Base-by-base conservation (phyloP, 2,888 invertebrate species). In the Scaeva pyrastri region DNA sequence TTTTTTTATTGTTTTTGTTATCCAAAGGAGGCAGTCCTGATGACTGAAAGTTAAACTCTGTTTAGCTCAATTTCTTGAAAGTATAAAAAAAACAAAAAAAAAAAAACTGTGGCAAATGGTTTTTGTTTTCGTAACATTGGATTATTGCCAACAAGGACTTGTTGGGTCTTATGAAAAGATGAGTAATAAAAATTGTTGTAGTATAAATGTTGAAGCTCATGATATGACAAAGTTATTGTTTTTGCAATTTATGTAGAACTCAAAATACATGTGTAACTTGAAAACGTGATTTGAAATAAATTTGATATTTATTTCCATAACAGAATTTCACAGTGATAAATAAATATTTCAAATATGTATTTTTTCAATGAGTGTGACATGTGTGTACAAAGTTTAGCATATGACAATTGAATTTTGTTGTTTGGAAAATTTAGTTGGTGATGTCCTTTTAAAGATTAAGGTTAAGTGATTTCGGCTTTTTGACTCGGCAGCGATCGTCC, bases 121-220 rank as follows among this genome's bases (percentile, higher is more conserved):
- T 55, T 70, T 78, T 71, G 70, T 74, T 71, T 84, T 72, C 43
- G 48, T 52, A 55, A 48, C 75, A 48, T 79, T 84, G 84, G 75
- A 79, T 50, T 64, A 45, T 45, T 84, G 84, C 84, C 84, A 84
- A 41, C 23, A 52, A 16, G 21, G 43, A 84, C 84, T 84, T 84
- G 84, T 84, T 84, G 84, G 75, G 31, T 56, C 16, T 16, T 16
- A 16, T 70, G 58, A 21, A 56, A 31, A 6, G 31, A 21, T 36
- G 68, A 21, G 60, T 43, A 56, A 16, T 16, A 26, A 36, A 23
- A 43, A 71, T 26, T 26, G 6, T 23, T 11, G 31, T 31, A 7
- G 31, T 52, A 14, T 21, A 12, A 4, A 48, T 50, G 50, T 21
- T 21, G 23, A 52, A 21, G 7, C 50, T 52, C 21, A 52, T 52